phyloP scores from a whole-genome alignment of 92 coral and sea anemone species.

The Zoanthus gigantus region DNA sequence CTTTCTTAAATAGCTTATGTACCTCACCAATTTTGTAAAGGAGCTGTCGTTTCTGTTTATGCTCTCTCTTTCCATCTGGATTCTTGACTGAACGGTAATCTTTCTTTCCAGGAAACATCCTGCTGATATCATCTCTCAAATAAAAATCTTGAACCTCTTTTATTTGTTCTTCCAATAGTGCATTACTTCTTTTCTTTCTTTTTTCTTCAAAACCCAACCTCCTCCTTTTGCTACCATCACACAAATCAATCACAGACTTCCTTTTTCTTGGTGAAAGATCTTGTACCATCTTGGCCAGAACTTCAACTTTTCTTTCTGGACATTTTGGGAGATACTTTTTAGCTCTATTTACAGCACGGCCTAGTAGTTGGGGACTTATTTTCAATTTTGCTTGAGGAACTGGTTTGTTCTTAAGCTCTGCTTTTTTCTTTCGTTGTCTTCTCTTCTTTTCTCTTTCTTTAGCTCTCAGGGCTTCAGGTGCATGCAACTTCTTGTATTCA shows the following conservation, averaged over 20 bases:
- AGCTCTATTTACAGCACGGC: slow-evolving; percentile 49
- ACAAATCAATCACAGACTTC: slow-evolving; percentile 51
- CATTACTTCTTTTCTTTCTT: slow-evolving; percentile 70
- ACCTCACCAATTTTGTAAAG: slow-evolving; percentile 46
- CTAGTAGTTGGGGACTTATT: slow-evolving; percentile 60
- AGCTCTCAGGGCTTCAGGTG: slow-evolving; percentile 13
- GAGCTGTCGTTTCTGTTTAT: slow-evolving; percentile 46
- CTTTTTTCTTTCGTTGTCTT: slow-evolving; percentile 21
- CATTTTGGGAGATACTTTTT: slow-evolving; percentile 59
- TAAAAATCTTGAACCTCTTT: slow-evolving; percentile 48
- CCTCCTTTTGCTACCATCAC: slow-evolving; percentile 49
- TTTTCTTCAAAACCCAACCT: slow-evolving; percentile 45
- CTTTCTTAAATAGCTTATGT: slow-evolving; percentile 46
- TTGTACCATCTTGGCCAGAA: slow-evolving; percentile 57
- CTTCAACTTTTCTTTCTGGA: slow-evolving; percentile 46
- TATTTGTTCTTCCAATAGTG: slow-evolving; percentile 44
- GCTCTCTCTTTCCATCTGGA: slow-evolving; percentile 56
- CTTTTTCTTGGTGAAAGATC: slow-evolving; percentile 57
- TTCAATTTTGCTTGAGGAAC: neutral
- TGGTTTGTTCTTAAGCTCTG: too few species aligned
- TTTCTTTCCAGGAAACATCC: slow-evolving; percentile 69
- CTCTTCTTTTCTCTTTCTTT: slow-evolving; percentile 53
- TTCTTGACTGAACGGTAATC: slow-evolving; percentile 54
- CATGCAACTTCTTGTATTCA: neutral
- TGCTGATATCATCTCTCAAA: slow-evolving; percentile 62